These are phyloP conservation scores for Calidris pugnax DNA, from an alignment of 2,113 vertebrate genomes.

Conservation along the genomic window DNA sequence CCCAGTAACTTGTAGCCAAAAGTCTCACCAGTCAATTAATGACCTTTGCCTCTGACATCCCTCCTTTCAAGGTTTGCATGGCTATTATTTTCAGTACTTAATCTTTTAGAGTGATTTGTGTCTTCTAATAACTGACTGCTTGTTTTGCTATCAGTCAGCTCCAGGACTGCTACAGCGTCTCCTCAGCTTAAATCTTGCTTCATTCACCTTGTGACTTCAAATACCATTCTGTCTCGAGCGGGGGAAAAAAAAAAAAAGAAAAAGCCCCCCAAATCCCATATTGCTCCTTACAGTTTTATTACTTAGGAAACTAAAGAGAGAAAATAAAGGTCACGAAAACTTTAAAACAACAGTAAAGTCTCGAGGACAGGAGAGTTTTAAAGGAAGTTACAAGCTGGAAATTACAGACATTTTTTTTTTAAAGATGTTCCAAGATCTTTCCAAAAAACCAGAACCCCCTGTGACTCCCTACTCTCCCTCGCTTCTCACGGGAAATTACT, in stretches of 20 bases:
- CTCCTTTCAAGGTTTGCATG: conserved; percentile 16
- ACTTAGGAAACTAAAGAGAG: neutral
- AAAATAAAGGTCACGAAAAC: conserved; percentile 40
- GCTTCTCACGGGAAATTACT: conserved; percentile 5
- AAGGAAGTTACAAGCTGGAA: neutral
- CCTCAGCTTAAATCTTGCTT: conserved; percentile 1
- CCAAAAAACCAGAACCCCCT: neutral
- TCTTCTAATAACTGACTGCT: conserved; percentile 31
- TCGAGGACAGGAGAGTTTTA: neutral
- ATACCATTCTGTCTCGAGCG: neutral
- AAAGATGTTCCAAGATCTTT: neutral
- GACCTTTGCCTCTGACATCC: conserved; percentile 21
- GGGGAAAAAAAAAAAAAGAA: neutral
- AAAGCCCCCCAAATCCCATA: conserved; percentile 18
- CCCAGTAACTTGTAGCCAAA: neutral
- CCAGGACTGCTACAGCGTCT: neutral
- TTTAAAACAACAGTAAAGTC: conserved; percentile 20
- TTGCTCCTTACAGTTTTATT: conserved; percentile 36
- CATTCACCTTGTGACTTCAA: conserved; percentile 35
- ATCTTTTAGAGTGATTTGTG: conserved; percentile 54
- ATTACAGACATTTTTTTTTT: neutral
- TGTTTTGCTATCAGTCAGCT: conserved; percentile 57
- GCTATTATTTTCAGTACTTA: conserved; percentile 55
- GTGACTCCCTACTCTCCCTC: neutral
- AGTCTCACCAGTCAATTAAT: conserved; percentile 42